These are phyloP conservation scores for Ischnura elegans DNA, from an alignment of 2,888 invertebrate genomes.

Conservation along the genomic window DNA sequence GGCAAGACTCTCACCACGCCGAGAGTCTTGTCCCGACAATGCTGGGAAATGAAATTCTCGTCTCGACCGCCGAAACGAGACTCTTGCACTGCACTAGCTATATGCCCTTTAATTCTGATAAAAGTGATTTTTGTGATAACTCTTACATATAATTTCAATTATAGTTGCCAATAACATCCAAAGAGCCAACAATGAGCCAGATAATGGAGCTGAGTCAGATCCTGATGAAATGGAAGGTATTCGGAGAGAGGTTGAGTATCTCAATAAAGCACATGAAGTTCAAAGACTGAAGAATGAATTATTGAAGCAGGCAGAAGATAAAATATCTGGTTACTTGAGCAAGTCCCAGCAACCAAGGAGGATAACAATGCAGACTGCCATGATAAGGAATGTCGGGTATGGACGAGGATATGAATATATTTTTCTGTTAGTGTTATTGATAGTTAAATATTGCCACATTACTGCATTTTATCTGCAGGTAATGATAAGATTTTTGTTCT, in stretches of 20 bases:
- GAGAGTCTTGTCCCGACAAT: too few species aligned
- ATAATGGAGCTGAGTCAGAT: constrained; percentile 45
- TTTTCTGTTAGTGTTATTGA: neutral
- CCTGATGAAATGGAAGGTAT: constrained; percentile 67
- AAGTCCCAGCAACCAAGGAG: constrained; percentile 54
- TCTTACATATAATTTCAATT: neutral
- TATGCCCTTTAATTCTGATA: too few species aligned
- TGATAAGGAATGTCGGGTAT: constrained; percentile 54
- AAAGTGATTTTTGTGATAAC: neutral
- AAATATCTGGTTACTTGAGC: constrained; percentile 37
- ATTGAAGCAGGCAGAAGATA: constrained; percentile 56
- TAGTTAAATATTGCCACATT: too few species aligned
- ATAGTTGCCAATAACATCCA: constrained; percentile 43
- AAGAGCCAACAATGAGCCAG: constrained; percentile 43
- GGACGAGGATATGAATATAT: neutral
- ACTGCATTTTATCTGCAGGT: too few species aligned
- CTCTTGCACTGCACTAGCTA: too few species aligned
- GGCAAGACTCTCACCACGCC: too few species aligned
- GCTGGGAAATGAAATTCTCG: too few species aligned
- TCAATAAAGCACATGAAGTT: constrained; percentile 52
- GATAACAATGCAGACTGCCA: constrained; percentile 62
- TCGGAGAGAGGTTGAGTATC: constrained; percentile 61
- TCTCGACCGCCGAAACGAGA: too few species aligned
- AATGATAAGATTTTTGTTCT: too few species aligned
- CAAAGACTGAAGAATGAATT: constrained; percentile 60